phyloP scores from a whole-genome alignment of 2,797 vertebrate genomes.

The Gymnodraco acuticeps region DNA sequence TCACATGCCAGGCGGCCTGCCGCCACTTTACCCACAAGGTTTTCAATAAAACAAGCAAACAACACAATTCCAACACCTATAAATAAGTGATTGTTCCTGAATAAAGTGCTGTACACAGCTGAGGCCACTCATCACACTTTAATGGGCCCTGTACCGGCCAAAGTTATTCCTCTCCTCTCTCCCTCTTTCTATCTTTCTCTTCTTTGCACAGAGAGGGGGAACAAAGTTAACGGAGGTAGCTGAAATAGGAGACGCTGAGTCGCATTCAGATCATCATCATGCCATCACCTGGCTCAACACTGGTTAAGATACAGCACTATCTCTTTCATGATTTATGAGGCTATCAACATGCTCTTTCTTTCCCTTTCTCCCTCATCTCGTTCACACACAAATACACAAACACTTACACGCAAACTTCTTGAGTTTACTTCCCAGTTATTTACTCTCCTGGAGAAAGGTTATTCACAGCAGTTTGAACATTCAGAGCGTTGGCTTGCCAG shows the following conservation, averaged over 20 bases:
- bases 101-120: conserved; percentile 85
- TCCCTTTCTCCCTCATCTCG: conserved; percentile 22
- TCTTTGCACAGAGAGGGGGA: conserved; percentile 46
- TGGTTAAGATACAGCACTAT: conserved; percentile 70
- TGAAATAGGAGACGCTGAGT: conserved; percentile 46
- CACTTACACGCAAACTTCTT: conserved; percentile 38
- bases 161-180: conserved; percentile 66
- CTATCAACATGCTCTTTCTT: conserved; percentile 60
- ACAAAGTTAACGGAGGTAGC: conserved; percentile 38
- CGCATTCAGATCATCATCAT: conserved; percentile 62
- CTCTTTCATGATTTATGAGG: conserved; percentile 75
- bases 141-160: conserved; percentile 71
- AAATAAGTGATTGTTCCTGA: conserved; percentile 87
- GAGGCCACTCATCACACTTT: conserved; percentile 85
- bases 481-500: conserved; percentile 76
- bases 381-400: conserved; percentile 13
- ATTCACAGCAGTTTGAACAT: conserved; percentile 80
- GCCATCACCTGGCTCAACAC: conserved; percentile 67
- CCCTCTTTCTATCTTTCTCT: conserved; percentile 44
- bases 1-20: conserved; percentile 80
- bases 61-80: conserved; percentile 87
- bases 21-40: conserved; percentile 85
- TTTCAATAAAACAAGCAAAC: conserved; percentile 91
- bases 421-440: conserved; percentile 56
- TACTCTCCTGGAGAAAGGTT: conserved; percentile 73